phyloP scores from a whole-genome alignment of 2,888 invertebrate species.

The Agonopterix alstromeriana region DNA sequence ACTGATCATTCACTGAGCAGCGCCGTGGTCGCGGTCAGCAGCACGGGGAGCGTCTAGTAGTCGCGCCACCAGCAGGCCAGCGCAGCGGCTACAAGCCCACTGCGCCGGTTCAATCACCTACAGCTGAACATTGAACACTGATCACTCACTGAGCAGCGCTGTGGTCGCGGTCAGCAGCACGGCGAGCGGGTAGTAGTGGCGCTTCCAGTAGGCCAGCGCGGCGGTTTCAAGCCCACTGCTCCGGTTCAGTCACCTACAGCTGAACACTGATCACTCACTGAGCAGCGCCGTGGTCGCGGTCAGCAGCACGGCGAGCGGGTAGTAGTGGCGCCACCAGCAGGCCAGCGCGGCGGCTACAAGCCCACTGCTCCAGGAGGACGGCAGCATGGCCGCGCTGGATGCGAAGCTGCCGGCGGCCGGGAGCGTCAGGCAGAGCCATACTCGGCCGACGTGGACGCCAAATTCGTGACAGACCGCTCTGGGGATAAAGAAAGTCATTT shows the following conservation, averaged over 20 bases:
- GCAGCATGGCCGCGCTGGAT: conserved; percentile 90
- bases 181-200: conserved; percentile 85
- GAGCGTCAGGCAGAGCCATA: conserved; percentile 87
- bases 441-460: conserved; percentile 90
- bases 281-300: conserved; percentile 88
- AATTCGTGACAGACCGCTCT: conserved; percentile 94
- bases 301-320: conserved; percentile 87
- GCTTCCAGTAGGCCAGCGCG: conserved; percentile 92
- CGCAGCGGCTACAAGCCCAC: no score
- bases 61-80: conserved; percentile 90
- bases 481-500: not conserved
- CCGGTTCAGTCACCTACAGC: conserved; percentile 65
- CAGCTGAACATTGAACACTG: not conserved
- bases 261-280: conserved; percentile 47
- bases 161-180: conserved; percentile 91
- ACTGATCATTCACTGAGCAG: conserved; percentile 71
- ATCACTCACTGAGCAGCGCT: conserved; percentile 78
- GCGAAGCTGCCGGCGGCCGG: conserved; percentile 95
- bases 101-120: not conserved
- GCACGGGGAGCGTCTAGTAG: conserved; percentile 86
- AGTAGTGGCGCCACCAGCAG: conserved; percentile 91
- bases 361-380: conserved; percentile 96
- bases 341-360: conserved; percentile 89
- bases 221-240: conserved; percentile 91
- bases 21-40: conserved; percentile 89